These are phyloP conservation scores for Tricholaema leucomelas DNA, from an alignment of 2,113 vertebrate genomes.

Conservation along the genomic window DNA sequence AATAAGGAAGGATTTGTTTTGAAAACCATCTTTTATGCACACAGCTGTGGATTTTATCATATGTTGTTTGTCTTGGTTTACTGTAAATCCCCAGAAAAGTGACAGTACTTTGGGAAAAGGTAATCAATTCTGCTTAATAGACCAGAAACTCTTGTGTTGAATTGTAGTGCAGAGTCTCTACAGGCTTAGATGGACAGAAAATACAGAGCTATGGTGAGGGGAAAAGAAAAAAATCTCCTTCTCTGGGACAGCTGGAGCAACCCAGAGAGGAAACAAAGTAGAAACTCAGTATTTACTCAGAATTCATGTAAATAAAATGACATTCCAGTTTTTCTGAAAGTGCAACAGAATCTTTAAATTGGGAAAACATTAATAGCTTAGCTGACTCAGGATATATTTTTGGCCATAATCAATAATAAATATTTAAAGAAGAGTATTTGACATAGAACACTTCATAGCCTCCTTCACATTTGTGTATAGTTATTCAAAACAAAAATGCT, in stretches of 20 bases:
- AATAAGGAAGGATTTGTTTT: conserved; percentile 36
- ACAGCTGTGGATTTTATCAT: background rate
- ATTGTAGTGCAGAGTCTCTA: background rate
- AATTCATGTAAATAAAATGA: background rate
- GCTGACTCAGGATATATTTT: background rate
- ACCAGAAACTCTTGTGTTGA: background rate
- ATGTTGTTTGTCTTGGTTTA: conserved; percentile 8
- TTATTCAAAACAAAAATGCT: background rate
- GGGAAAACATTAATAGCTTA: fast-evolving
- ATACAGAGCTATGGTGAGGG: background rate
- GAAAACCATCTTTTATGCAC: background rate
- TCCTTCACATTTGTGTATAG: background rate
- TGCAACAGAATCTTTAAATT: fast-evolving
- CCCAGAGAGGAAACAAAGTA: background rate
- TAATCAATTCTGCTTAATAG: background rate
- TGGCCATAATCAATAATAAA: fast-evolving
- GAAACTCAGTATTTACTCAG: background rate
- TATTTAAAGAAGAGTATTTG: background rate
- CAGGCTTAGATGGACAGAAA: background rate
- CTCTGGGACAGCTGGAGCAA: background rate
- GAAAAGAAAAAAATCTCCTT: background rate
- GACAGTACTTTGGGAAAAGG: background rate
- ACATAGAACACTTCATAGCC: background rate
- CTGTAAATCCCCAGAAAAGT: conserved; percentile 18
- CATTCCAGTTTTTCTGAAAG: fast-evolving